Evolutionary conservation across 37 sponge, comb jelly and placozoan genomes (phyloP), one percentile per base, ranked within the genome.

Genomic region (Haliclona indistincta): DNA sequence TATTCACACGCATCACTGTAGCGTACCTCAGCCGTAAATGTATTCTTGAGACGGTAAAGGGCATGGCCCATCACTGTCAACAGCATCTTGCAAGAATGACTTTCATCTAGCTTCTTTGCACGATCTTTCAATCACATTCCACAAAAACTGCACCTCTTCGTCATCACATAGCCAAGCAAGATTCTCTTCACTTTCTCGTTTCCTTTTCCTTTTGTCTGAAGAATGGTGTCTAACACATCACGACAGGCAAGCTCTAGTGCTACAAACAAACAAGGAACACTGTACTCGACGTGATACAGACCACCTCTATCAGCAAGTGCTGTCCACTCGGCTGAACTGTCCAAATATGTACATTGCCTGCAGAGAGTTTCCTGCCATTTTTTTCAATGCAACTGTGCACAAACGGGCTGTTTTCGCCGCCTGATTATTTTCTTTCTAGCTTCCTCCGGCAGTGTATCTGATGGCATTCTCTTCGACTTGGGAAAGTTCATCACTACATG

Each of bases 171-270:
- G 6, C 60, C 60, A 58, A 7, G 60, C 22, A 25, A 58, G n/a
- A 58, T 58, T 58, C n/a, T 58, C 60, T n/a, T 58, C n/a, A 25
- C n/a, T 58, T n/a, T 25, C 51, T 17, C n/a, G n/a, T n/a, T n/a
- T n/a, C 51, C 51, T 47, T 15, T 47, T 47, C 51, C 51, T 47
- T 47, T 47, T 47, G 10, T 47, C 15, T 47, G 10, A 15, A 47
- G 15, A 15, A 47, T 47, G 51, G 51, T 15, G 15, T 10, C 10
- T 15, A 47, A 47, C 15, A 17, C 51, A 17, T 47, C 15, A 10
- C 51, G 13, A 15, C 13, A 10, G 15, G 15, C 15, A 15, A 47
- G 51, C 51, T 47, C 51, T 47, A 47, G 10, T 10, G 15, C 13
- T 47, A 47, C 51, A 47, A 47, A 47, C 51, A 47, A 47, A 47